Conservation (phyloP, 1,140 invertebrate genomes). For the Ganaspis sp. region DNA sequence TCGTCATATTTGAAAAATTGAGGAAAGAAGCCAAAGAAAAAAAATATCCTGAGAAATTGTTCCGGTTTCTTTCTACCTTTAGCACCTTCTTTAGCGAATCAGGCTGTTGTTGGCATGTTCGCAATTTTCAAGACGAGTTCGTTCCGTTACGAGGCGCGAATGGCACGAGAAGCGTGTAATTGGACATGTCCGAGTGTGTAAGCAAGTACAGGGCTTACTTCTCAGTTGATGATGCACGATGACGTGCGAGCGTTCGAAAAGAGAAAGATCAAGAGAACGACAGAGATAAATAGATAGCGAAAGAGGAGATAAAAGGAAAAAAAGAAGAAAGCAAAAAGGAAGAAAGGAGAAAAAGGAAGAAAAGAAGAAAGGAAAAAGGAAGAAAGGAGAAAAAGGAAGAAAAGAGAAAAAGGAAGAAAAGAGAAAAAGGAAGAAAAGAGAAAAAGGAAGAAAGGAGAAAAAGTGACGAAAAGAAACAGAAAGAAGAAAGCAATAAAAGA, state of each 20-base stretch:
- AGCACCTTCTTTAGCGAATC: not conserved
- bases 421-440: not conserved
- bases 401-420: not conserved
- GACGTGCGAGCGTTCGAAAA: constrained; percentile 20
- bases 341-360: not conserved
- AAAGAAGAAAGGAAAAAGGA: not conserved
- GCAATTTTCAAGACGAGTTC: constrained; percentile 38
- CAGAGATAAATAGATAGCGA: not conserved
- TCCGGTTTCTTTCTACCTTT: not conserved
- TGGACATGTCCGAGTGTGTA: constrained; percentile 57
- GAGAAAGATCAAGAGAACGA: not conserved
- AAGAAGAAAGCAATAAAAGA: not conserved
- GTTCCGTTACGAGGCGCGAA: constrained; percentile 49
- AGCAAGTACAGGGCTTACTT: constrained; percentile 34
- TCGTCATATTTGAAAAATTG: not conserved
- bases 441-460: not conserved
- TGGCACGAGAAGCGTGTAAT: constrained; percentile 61
- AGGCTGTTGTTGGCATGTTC: constrained; percentile 25
- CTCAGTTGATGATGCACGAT: constrained; percentile 27
- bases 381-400: constrained; percentile 7
- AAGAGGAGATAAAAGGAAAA: not conserved
- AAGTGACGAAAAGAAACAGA: too few species aligned
- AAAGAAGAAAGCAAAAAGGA: not conserved
- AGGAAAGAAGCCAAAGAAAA: not conserved
- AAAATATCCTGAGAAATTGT: not conserved